phyloP scores from a whole-genome alignment of 2,797 vertebrate genomes.

The Xenops minutus region DNA sequence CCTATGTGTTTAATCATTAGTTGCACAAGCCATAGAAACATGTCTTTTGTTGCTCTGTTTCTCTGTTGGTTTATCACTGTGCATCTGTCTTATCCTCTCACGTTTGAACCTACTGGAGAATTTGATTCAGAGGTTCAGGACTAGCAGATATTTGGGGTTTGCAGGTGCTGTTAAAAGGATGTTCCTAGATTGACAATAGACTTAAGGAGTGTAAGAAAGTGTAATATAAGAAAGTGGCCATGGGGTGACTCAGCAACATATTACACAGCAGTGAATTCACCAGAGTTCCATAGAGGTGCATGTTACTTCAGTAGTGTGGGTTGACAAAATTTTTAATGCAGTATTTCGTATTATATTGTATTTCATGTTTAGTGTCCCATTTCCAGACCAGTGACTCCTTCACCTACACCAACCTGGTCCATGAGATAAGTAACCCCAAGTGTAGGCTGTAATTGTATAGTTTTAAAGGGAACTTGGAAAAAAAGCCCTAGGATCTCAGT shows the following conservation, averaged over 20 bases:
- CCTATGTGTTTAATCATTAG: not conserved
- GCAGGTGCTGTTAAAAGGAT: not conserved
- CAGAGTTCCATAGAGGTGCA: not conserved
- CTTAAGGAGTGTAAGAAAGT: not conserved
- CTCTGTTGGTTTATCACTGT: not conserved
- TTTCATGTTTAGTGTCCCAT: not conserved
- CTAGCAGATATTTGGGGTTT: not conserved
- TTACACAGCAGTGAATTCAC: not conserved
- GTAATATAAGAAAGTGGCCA: not conserved
- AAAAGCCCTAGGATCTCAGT: not conserved
- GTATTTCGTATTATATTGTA: not conserved
- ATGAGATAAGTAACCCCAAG: not conserved
- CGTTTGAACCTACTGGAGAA: not conserved
- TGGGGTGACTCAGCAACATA: not conserved
- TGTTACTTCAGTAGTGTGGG: not conserved
- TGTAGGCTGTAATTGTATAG: not conserved
- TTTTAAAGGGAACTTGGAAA: not conserved
- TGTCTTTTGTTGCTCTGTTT: not conserved
- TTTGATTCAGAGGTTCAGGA: not conserved
- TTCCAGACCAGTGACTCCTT: not conserved
- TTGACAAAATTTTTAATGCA: not conserved
- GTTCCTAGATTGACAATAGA: not conserved
- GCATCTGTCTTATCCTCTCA: not conserved
- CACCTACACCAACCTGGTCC: not conserved
- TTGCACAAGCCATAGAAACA: not conserved